These are phyloP conservation scores for Lates japonicus DNA, from an alignment of 2,797 vertebrate genomes.

Conservation along the genomic window DNA sequence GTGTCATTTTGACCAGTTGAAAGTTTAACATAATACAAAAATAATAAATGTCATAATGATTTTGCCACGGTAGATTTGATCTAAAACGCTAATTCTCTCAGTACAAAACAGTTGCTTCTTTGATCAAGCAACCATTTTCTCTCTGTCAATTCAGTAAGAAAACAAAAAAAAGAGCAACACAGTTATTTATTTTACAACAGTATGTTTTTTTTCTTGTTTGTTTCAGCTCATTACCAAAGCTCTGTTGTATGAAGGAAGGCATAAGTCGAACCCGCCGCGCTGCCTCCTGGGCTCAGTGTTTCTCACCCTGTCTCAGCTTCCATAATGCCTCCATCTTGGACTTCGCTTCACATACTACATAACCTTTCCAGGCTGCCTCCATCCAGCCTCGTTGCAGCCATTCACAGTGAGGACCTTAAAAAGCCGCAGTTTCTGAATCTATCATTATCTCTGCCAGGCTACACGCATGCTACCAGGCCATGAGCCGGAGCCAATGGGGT, in stretches of 20 bases:
- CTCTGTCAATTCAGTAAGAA: background rate
- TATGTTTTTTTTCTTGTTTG: background rate
- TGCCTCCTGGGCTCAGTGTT: constrained; percentile 92
- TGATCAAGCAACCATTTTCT: too few species aligned
- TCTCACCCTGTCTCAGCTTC: constrained; percentile 92
- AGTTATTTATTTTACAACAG: background rate
- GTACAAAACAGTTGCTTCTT: too few species aligned
- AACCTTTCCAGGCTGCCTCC: constrained; percentile 94
- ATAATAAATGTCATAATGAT: too few species aligned
- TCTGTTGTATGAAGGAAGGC: constrained; percentile 96
- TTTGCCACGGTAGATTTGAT: too few species aligned
- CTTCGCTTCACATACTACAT: constrained; percentile 95
- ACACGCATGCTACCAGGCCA: constrained; percentile 98
- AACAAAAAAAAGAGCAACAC: background rate
- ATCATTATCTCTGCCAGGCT: constrained; percentile 95
- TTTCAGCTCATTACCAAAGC: constrained; percentile 94
- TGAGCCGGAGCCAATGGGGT: constrained; percentile 97
- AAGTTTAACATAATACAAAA: too few species aligned
- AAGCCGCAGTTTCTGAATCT: constrained; percentile 97
- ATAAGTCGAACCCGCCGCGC: constrained; percentile 93
- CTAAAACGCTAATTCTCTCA: too few species aligned
- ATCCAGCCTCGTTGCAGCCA: constrained; percentile 91
- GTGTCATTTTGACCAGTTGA: too few species aligned
- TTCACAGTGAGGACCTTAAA: constrained; percentile 98
- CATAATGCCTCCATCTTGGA: constrained; percentile 92